Base-by-base conservation (phyloP, 1,140 invertebrate genomes). In the Papilio polytes region DNA sequence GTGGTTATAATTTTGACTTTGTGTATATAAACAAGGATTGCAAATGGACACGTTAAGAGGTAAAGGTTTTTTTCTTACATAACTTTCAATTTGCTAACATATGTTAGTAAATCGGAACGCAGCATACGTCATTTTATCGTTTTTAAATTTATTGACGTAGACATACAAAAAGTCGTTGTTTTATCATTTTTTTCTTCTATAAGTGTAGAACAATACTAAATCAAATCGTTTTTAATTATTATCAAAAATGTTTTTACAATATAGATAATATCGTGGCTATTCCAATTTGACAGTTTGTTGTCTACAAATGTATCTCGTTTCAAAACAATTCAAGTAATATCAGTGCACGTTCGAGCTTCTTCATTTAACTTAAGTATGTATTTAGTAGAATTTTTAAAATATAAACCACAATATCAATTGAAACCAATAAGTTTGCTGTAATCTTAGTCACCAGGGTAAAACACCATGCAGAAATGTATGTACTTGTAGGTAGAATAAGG, bases 1-100 rank as follows among this genome's bases (percentile, higher is more conserved):
- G 86, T 90, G 87, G 53, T 82, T 84, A 83, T 80, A 81, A 79
- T 83, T 82, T 77, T 82, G 20, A 78, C 44, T 76, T 84, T 81
- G 82, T 87, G 87, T 73, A 85, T 83, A 72, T 70, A 66, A 78
- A 82, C 81, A 76, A 81, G 83, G 85, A 86, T 85, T 82, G 81
- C 84, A 88, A 89, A 92, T 92, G 90, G 89, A 90, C 80, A 83
- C 86, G 76, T 74, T 88, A 81, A 89, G 82, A 92, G 91, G 91
- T 92, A 82, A 89, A 88, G 81, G 80, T 78, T 88, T 89, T 59
- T 89, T 87, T 77, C 85, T 89, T 89, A 91, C 83, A 89, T 90
- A 90, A 90, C 86, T 26, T 63, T 86, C 90, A 56, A 56, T 88
- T 83, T 87, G 78, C 74, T 56, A 81, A 83, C 84, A 90, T 87